Conservation (phyloP, 2,888 invertebrate species). For the Tribolium freemani region DNA sequence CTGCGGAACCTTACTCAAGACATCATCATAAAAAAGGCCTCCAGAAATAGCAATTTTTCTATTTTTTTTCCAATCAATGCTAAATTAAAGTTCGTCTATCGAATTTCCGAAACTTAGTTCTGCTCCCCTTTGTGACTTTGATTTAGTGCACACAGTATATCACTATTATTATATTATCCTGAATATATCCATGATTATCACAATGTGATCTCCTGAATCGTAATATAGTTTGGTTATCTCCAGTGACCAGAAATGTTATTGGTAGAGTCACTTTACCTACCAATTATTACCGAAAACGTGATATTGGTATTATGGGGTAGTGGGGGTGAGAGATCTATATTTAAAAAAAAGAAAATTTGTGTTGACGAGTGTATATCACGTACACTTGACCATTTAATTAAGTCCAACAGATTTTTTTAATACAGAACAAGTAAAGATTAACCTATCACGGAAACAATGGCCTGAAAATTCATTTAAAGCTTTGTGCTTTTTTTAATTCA, state of each 20-base stretch:
- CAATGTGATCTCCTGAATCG: too few relatives aligned
- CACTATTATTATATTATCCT: too few relatives aligned
- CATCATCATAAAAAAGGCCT: background rate
- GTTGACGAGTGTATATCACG: background rate
- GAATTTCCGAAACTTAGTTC: too few relatives aligned
- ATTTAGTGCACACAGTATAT: too few relatives aligned
- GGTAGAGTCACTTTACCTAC: too few relatives aligned
- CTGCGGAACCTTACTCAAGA: background rate
- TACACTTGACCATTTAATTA: background rate
- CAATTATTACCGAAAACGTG: too few relatives aligned
- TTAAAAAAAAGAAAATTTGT: background rate
- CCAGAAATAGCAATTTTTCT: background rate
- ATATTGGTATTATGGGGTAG: background rate
- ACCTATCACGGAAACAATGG: background rate
- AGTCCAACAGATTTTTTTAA: background rate
- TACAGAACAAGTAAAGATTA: background rate
- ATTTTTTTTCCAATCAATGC: too few relatives aligned
- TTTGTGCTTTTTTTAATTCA: background rate
- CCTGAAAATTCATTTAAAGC: background rate
- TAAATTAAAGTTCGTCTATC: too few relatives aligned
- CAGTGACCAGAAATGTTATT: too few relatives aligned
- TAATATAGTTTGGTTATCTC: too few relatives aligned
- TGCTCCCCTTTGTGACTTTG: too few relatives aligned
- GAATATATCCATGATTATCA: too few relatives aligned
- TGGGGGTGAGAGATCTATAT: background rate